These are phyloP conservation scores for Copsychus sechellarum DNA, from an alignment of 2,113 vertebrate species.

Conservation along the genomic window DNA sequence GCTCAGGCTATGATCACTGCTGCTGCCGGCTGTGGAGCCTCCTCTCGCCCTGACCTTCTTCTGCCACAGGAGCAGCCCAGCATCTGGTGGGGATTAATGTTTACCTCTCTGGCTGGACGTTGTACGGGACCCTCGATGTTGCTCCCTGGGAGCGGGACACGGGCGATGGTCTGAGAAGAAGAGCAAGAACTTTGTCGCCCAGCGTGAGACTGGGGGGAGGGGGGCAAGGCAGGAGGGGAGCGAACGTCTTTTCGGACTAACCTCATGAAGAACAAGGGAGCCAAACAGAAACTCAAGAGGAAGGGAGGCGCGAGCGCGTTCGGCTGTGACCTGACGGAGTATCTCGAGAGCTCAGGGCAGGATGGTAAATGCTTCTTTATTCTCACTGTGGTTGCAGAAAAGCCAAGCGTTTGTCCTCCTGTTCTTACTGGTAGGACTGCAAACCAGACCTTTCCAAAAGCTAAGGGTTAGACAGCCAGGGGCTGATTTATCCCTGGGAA, in stretches of 20 bases:
- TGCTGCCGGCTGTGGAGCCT: slow-evolving; percentile 39
- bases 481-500: not conserved
- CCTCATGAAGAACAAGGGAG: slow-evolving; percentile 99
- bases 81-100: slow-evolving; percentile 70
- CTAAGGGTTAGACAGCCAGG: not conserved
- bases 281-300: slow-evolving; percentile 93
- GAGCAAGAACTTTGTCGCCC: slow-evolving; percentile 41
- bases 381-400: not conserved
- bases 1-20: slow-evolving; percentile 56
- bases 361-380: slow-evolving; percentile 86
- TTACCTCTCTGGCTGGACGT: slow-evolving; percentile 40
- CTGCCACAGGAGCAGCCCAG: slow-evolving; percentile 47
- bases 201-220: slow-evolving; percentile 65
- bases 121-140: slow-evolving; percentile 56
- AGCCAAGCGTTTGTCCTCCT: not conserved
- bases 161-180: slow-evolving; percentile 57
- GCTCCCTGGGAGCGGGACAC: slow-evolving; percentile 51
- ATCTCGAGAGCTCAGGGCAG: slow-evolving; percentile 93
- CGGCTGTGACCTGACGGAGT: slow-evolving; percentile 94
- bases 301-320: slow-evolving; percentile 92
- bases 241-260: slow-evolving; percentile 77
- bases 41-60: slow-evolving; percentile 21
- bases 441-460: not conserved
- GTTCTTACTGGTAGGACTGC: not conserved
- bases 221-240: slow-evolving; percentile 67